A percentile compares a stretch with the other conserved stretches of the same genome.
Evolutionary conservation across 2,888 invertebrate genomes (phyloP).

Genomic region (Drosophila acutilabella): DNA sequence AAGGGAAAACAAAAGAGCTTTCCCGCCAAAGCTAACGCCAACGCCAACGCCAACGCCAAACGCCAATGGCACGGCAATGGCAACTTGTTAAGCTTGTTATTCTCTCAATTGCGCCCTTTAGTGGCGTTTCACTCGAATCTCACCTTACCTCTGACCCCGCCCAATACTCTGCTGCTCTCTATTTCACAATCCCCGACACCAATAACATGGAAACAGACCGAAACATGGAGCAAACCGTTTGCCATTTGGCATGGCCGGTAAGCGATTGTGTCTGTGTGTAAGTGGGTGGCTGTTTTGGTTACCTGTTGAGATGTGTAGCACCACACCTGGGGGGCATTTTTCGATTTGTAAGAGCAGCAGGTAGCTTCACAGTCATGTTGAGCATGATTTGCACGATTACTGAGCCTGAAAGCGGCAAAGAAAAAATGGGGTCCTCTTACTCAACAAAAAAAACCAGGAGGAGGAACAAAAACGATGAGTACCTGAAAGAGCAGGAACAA

Average conservation of each 20-base stretch:
- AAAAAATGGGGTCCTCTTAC: not conserved
- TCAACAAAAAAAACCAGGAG: not conserved
- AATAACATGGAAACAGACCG: constrained; percentile 1
- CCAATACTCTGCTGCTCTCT: not conserved
- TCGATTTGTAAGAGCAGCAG: constrained; percentile 61
- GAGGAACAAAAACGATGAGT: not conserved
- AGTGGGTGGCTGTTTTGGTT: constrained; percentile 33
- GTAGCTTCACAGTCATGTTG: constrained; percentile 51
- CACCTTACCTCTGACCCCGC: constrained; percentile 4
- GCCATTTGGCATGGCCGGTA: constrained; percentile 49
- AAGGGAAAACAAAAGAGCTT: constrained; percentile 38
- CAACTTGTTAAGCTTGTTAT: constrained; percentile 77
- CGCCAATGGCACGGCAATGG: constrained; percentile 31
- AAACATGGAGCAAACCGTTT: constrained; percentile 37
- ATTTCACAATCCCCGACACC: not conserved
- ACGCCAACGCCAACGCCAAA: not conserved
- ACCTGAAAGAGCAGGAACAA: not conserved
- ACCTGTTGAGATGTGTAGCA: constrained; percentile 64
- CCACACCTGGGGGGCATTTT: constrained; percentile 45
- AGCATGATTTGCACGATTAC: constrained; percentile 56
- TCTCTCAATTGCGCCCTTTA: constrained; percentile 74
- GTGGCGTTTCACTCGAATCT: constrained; percentile 57
- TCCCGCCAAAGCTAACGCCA: constrained; percentile 24
- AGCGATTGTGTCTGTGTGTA: constrained; percentile 18
- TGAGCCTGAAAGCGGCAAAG: constrained; percentile 12